Base-by-base conservation (phyloP, 30 jellyfish, hydroid and myxozoan species). In the Aurelia aurita complex sp. Pacific region DNA sequence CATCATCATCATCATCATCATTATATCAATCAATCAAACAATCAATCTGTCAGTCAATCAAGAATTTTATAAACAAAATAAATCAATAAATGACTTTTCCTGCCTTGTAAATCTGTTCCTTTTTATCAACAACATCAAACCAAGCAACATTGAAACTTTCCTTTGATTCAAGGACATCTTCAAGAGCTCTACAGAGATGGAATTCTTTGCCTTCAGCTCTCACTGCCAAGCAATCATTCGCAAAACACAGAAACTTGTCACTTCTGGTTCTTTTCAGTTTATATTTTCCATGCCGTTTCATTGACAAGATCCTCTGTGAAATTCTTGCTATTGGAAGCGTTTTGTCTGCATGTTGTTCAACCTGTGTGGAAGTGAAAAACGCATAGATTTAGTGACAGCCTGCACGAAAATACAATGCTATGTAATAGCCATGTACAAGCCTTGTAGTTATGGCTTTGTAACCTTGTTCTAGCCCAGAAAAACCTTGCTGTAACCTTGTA, bases 181-280 rank as follows among this genome's bases (percentile, higher is more conserved):
- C 97, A 6, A 88, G 66, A 40, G 82, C 85, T 79, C 81, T 81
- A 32, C 92, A 82, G 19, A 88, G 60, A 73, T 66, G 80, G 76
- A 88, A 88, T 18, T 60, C 88, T 10, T 59, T 54, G 50, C 81
- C 92, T 11, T 73, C 84, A 5, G 89, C 97, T 64, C 97, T 80
- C 1, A 88, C 89, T 19, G 97, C 83, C 65, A 88, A 52, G 70
- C 52, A 64, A 42, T 88, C 97, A 64, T 75, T 92, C 17, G 97
- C 97, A 43, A 54, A 54, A 70, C 67, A 88, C 23, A 65, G 82
- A 74, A 88, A 88, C 55, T 75, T 62, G 12, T 36, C 79, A 35
- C 77, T 73, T 51, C 55, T 52, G 74, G 19, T 52, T 4, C 73
- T 46, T 4, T 46, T 46, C 57, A 46, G 53, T 64, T 74, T 82